Evolutionary conservation across 2,888 invertebrate genomes (phyloP).

Genomic region (Julus scandinavius): DNA sequence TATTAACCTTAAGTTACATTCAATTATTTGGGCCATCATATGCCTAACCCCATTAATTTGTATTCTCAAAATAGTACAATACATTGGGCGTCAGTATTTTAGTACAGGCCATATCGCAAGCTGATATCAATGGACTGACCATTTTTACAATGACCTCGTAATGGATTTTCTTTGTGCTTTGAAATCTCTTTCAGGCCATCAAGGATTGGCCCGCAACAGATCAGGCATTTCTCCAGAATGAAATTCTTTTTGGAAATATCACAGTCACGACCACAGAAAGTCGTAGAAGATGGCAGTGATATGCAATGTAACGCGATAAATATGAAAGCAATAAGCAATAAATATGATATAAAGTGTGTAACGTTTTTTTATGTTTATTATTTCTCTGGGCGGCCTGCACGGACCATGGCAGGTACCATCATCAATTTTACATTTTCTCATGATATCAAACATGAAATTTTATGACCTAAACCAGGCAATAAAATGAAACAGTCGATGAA

Average conservation of each 20-base stretch:
- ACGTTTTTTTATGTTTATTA: neutral
- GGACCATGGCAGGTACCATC: neutral
- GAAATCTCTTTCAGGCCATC: slow-evolving; percentile 19
- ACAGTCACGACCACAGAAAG: slow-evolving; percentile 4
- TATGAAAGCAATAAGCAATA: neutral
- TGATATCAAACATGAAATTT: neutral
- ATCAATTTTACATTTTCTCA: neutral
- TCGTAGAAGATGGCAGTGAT: neutral
- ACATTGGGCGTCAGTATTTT: neutral
- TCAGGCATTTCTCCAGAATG: neutral
- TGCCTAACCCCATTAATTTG: neutral
- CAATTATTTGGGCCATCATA: no score
- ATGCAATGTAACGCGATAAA: neutral
- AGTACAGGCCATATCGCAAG: slow-evolving; percentile 12
- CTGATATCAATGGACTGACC: neutral
- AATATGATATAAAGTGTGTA: slow-evolving; percentile 5
- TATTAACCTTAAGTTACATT: no score
- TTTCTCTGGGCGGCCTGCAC: neutral
- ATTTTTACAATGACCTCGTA: slow-evolving; percentile 19
- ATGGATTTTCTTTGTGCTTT: slow-evolving; percentile 44
- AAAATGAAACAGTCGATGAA: slow-evolving; percentile 10
- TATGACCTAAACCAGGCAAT: slow-evolving; percentile 5
- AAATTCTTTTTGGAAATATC: neutral
- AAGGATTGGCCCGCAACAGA: slow-evolving; percentile 37
- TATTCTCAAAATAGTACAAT: neutral